Evolutionary conservation across 2,113 vertebrate species (phyloP).

Genomic region (Embiotoca jacksoni): DNA sequence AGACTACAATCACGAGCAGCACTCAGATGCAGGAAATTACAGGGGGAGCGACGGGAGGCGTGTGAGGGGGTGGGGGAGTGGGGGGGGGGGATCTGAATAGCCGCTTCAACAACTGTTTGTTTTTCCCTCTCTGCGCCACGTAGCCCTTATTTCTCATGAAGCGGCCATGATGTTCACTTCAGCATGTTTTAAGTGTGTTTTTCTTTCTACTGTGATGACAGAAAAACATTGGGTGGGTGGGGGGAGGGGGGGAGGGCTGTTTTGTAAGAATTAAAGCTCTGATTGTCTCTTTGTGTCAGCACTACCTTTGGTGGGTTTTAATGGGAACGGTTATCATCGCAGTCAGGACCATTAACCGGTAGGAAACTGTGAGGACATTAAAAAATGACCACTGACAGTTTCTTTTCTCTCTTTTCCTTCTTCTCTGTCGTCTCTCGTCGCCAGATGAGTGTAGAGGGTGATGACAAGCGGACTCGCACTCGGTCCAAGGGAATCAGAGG

Average conservation of each 20-base stretch:
- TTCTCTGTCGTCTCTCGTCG: constrained; percentile 40
- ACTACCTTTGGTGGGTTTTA: constrained; percentile 44
- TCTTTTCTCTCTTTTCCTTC: constrained; percentile 7
- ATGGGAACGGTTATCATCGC: constrained; percentile 1
- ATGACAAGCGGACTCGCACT: constrained; percentile 92
- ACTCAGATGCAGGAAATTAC: constrained; percentile 81
- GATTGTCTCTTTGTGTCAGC: constrained; percentile 37
- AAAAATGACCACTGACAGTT: constrained; percentile 20
- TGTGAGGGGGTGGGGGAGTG: background rate
- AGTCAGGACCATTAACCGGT: too few species aligned
- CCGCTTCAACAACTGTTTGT: constrained; percentile 38
- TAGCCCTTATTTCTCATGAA: constrained; percentile 7
- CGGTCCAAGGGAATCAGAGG: constrained; percentile 95
- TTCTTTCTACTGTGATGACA: too few species aligned
- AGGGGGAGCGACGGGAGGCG: constrained; percentile 50
- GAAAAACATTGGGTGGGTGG: background rate
- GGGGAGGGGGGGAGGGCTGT: background rate
- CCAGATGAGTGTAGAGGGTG: constrained; percentile 96
- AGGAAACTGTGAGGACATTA: constrained; percentile 2
- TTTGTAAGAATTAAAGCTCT: constrained; percentile 11
- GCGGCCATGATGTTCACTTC: background rate
- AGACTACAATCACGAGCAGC: constrained; percentile 74
- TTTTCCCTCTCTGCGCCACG: background rate
- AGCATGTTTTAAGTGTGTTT: background rate
- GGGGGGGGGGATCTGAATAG: constrained; percentile 11